Evolutionary conservation across 2,113 vertebrate species (phyloP).

Genomic region (Euleptes europaea): DNA sequence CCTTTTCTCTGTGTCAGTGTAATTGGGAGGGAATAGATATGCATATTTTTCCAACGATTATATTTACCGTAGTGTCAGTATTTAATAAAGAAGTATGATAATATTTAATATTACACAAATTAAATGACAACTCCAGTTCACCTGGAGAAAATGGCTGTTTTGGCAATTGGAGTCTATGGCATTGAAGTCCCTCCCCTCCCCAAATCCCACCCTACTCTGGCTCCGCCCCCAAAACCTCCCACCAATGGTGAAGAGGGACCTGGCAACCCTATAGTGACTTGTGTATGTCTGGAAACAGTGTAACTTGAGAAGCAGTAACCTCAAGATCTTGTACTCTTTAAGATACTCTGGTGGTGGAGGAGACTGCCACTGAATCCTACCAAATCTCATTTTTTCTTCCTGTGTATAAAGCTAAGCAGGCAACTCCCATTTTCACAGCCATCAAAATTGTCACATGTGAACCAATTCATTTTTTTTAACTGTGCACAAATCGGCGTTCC

Average conservation of each 20-base stretch:
- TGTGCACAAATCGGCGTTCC: background rate
- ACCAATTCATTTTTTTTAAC: background rate
- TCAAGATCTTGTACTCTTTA: background rate
- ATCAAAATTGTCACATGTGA: background rate
- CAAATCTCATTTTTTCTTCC: background rate
- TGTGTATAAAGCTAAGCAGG: background rate
- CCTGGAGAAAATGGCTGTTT: too few species aligned
- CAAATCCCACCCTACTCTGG: too few species aligned
- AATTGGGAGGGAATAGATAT: too few species aligned
- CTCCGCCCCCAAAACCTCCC: too few species aligned
- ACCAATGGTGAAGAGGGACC: too few species aligned
- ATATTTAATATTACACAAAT: too few species aligned
- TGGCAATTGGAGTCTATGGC: too few species aligned
- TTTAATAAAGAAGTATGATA: too few species aligned
- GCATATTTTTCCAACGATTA: too few species aligned
- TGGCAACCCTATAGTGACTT: constrained; percentile 66
- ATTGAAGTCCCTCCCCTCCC: too few species aligned
- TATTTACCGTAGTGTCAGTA: too few species aligned
- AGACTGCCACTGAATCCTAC: background rate
- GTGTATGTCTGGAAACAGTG: background rate
- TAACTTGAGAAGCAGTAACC: background rate
- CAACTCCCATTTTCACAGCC: background rate
- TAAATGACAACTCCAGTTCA: constrained; percentile 17
- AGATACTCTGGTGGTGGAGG: background rate
- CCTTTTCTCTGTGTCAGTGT: too few species aligned